Conservation (phyloP, 2,797 vertebrate species). For the Scarus forsteni region DNA sequence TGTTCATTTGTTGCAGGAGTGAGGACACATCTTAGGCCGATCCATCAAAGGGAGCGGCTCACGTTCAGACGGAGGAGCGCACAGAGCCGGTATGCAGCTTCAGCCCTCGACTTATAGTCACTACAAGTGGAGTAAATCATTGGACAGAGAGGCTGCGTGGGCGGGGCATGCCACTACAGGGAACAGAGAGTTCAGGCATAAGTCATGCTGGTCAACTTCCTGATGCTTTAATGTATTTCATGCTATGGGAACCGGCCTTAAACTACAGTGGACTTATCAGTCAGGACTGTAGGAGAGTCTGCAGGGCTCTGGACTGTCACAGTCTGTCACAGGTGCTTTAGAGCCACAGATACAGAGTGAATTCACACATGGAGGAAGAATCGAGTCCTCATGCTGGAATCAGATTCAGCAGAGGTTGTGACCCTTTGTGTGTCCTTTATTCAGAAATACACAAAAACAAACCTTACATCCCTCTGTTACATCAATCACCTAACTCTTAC, state of each 20-base stretch:
- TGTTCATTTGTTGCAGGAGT: conserved; percentile 50
- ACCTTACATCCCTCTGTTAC: conserved; percentile 54
- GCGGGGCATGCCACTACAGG: conserved; percentile 55
- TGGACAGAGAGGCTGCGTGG: conserved; percentile 42
- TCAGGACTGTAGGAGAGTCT: conserved; percentile 35
- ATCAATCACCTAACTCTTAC: conserved; percentile 40
- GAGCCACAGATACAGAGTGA: conserved; percentile 53
- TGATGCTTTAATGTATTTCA: conserved; percentile 57
- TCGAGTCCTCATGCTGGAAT: conserved; percentile 53
- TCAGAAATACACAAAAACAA: conserved; percentile 48
- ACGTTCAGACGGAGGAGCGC: conserved; percentile 46
- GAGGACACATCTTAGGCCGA: conserved; percentile 57
- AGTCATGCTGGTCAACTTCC: conserved; percentile 63
- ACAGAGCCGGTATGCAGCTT: conserved; percentile 59
- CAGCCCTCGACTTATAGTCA: conserved; percentile 57
- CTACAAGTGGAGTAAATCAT: conserved; percentile 74
- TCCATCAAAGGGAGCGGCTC: conserved; percentile 61
- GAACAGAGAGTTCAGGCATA: conserved; percentile 73
- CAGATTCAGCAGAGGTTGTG: conserved; percentile 65
- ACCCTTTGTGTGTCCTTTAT: conserved; percentile 51
- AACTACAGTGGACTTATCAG: conserved; percentile 39
- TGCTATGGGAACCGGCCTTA: conserved; percentile 56
- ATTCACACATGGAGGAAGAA: conserved; percentile 71
- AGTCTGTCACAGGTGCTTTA: conserved; percentile 73
- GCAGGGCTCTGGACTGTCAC: conserved; percentile 59